Percentiles rank a stretch among this genome's conserved stretches.
These are phyloP conservation scores for Hippocampus zosterae DNA, from an alignment of 2,113 vertebrate genomes.

Conservation along the genomic window DNA sequence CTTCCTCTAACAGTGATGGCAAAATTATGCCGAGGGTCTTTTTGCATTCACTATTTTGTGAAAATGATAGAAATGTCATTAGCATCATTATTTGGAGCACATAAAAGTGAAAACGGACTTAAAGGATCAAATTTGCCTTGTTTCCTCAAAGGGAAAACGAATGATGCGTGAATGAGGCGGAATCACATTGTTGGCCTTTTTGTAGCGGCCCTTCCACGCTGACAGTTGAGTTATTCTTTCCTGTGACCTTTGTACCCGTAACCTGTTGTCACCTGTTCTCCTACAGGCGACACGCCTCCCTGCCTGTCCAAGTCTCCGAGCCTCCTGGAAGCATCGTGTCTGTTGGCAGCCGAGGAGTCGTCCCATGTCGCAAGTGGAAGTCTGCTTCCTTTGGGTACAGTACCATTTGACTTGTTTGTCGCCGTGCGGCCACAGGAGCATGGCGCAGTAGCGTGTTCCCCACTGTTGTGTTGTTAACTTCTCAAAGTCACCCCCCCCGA, in stretches of 20 bases:
- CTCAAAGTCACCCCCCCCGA: constrained; percentile 15
- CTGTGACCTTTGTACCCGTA: constrained; percentile 2
- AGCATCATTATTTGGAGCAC: too few species aligned
- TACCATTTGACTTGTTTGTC: constrained; percentile 30
- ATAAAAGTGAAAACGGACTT: background rate
- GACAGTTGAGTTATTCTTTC: constrained; percentile 1
- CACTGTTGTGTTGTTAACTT: constrained; percentile 15
- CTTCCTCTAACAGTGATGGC: too few species aligned
- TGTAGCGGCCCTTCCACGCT: constrained; percentile 12
- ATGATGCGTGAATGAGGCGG: constrained; percentile 5
- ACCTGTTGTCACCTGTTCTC: constrained; percentile 16
- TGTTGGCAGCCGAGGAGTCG: constrained; percentile 52
- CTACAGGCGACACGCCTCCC: constrained; percentile 66
- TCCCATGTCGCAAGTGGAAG: constrained; percentile 69
- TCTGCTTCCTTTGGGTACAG: constrained; percentile 73
- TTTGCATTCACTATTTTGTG: too few species aligned
- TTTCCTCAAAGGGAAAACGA: background rate
- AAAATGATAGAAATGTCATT: too few species aligned
- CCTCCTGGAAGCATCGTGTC: constrained; percentile 43
- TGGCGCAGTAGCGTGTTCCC: background rate
- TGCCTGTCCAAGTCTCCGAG: constrained; percentile 56
- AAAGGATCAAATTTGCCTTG: background rate
- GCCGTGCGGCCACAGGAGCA: background rate
- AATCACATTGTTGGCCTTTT: background rate
- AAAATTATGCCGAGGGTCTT: too few species aligned